Evolutionary conservation across 2,113 vertebrate species (phyloP), one percentile per base, ranked within the genome.

Genomic region (Odontesthes bonariensis): DNA sequence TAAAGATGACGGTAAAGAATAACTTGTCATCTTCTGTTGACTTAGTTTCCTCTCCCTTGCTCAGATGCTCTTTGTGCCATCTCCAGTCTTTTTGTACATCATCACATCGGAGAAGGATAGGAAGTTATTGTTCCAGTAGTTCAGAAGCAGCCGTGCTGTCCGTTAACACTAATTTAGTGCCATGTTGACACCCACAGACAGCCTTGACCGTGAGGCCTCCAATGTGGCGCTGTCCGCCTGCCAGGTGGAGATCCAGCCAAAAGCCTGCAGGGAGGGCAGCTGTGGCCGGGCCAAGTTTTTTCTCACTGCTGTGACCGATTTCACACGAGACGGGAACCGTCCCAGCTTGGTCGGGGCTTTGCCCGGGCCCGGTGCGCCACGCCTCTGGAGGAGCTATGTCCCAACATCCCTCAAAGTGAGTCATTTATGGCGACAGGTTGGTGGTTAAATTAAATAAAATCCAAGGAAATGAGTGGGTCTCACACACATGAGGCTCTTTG

Each of bases 271-370:
- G 0, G 82, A 51, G 6, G 69, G 88, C 72, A 54, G 87, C 82
- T 95, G 95, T 7, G 94, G 90, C 4, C 80, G 33, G 7, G 91
- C 88, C 1, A 8, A 3, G 0, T 75, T 96, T 31, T 46, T 73
- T 0, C 79, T 95, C 89, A 94, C 89, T 0, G 95, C 96, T 0
- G 89, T 94, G 79, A 95, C 92, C 0, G 95, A 96, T 76, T 95
- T 95, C 19, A 81, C 86, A 1, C 87, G 69, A 9, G 94, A 96
- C 0, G 93, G 92, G 22, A 91, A 86, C 81, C 76, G 87, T 0
- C 6, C 53, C 33, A 95, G 94, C 67, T 60, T 73, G 63, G 6
- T 96, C 35, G 33, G 55, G 5, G 89, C 85, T 0, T 22, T 42
- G 44, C 92, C 92, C 0, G 38, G 74, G 0, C 19, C 77, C 1